Evolutionary conservation across 1,140 invertebrate genomes (phyloP).

Genomic region (Drosophila equinoxialis): DNA sequence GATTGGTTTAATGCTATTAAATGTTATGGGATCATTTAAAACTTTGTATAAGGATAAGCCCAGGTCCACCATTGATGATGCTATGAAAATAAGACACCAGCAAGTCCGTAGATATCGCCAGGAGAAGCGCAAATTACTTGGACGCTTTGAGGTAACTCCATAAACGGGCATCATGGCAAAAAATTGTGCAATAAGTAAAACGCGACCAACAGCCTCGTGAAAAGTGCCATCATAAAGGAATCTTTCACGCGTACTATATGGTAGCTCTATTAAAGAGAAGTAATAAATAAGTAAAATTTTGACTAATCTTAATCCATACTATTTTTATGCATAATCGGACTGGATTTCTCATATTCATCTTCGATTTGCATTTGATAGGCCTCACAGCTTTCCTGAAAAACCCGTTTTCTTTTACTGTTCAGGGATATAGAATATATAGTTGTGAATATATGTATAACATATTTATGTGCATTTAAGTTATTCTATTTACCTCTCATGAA

Average conservation of each 20-base stretch:
- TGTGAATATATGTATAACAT: neutral
- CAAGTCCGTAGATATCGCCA: slow-evolving; percentile 68
- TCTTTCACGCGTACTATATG: slow-evolving; percentile 38
- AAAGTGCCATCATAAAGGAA: slow-evolving; percentile 73
- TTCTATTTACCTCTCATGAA: slow-evolving; percentile 43
- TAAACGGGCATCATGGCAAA: slow-evolving; percentile 82
- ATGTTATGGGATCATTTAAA: slow-evolving; percentile 61
- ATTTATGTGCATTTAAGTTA: neutral
- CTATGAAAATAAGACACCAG: slow-evolving; percentile 57
- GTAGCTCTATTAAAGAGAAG: slow-evolving; percentile 39
- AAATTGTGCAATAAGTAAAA: slow-evolving; percentile 70
- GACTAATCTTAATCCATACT: neutral
- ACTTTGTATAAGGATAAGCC: slow-evolving; percentile 59
- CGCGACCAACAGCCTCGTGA: slow-evolving; percentile 71
- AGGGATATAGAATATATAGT: neutral
- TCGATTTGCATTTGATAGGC: slow-evolving; percentile 44
- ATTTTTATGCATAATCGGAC: neutral
- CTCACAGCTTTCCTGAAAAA: slow-evolving; percentile 44
- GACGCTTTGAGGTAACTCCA: slow-evolving; percentile 61
- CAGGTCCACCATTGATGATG: slow-evolving; percentile 40
- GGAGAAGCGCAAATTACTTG: slow-evolving; percentile 63
- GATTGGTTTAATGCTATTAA: slow-evolving; percentile 74
- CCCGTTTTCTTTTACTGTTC: slow-evolving; percentile 41
- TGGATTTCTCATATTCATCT: slow-evolving; percentile 1
- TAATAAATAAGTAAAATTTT: neutral